phyloP scores from a whole-genome alignment of 2,113 vertebrate species.

The Dipodomys merriami region DNA sequence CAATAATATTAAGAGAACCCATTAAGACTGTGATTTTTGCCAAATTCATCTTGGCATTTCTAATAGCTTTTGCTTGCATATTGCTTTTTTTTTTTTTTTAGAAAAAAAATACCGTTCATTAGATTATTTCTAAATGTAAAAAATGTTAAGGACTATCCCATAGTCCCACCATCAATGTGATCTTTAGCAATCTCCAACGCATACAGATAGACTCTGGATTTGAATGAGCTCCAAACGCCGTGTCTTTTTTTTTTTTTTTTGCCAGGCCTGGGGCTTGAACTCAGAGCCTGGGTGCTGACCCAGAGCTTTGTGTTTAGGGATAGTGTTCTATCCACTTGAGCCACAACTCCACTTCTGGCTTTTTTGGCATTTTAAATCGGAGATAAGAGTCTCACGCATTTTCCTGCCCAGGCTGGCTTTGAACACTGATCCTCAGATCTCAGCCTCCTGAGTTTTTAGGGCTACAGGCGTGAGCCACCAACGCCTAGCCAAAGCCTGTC shows the following conservation, averaged over 20 bases:
- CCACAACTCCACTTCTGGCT: too few relatives aligned
- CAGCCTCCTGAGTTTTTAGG: too few relatives aligned
- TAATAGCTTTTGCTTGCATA: slow-evolving; percentile 75
- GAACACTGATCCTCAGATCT: too few relatives aligned
- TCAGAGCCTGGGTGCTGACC: too few relatives aligned
- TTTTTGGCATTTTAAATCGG: too few relatives aligned
- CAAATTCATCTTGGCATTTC: slow-evolving; percentile 74
- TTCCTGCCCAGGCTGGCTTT: too few relatives aligned
- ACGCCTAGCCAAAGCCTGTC: too few relatives aligned
- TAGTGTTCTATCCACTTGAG: too few relatives aligned
- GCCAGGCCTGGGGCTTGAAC: too few relatives aligned
- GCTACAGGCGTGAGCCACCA: too few relatives aligned
- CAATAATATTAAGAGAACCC: slow-evolving; percentile 75
- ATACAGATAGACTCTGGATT: not conserved
- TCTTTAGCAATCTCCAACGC: slow-evolving; percentile 3
- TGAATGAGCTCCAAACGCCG: not conserved
- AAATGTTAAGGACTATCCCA: slow-evolving; percentile 71
- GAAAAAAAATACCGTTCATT: slow-evolving; percentile 70
- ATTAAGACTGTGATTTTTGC: slow-evolving; percentile 71
- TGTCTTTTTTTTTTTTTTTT: not conserved
- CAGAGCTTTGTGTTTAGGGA: too few relatives aligned
- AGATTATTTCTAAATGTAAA: slow-evolving; percentile 78
- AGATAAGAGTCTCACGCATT: too few relatives aligned
- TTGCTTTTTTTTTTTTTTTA: slow-evolving; percentile 61
- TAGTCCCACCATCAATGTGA: slow-evolving; percentile 57